Conservation (phyloP, 2,113 vertebrate species). For the Rhipidura dahli region DNA sequence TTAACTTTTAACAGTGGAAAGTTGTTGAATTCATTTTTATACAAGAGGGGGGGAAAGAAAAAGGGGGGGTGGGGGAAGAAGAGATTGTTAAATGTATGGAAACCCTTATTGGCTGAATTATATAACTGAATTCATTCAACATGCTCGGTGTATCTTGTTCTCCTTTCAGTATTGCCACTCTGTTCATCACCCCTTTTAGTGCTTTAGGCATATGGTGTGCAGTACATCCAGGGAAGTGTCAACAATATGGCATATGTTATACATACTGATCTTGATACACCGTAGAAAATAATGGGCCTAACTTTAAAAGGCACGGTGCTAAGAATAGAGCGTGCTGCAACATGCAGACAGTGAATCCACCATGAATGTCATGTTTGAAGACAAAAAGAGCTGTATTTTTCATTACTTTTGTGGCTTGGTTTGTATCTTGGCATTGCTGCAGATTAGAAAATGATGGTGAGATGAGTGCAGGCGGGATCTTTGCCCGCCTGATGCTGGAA, state of each 20-base stretch:
- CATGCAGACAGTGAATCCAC: slow-evolving; percentile 39
- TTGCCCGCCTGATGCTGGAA: fast-evolving
- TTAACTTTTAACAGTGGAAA: slow-evolving; percentile 29
- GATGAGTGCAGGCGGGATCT: background rate
- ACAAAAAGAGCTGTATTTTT: slow-evolving; percentile 59
- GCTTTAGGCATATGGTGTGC: slow-evolving; percentile 64
- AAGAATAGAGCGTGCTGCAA: slow-evolving; percentile 58
- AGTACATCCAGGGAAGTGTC: slow-evolving; percentile 68
- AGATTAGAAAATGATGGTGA: background rate
- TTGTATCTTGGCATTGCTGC: background rate
- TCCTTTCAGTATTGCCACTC: slow-evolving; percentile 66
- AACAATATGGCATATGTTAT: slow-evolving; percentile 70
- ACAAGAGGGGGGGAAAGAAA: background rate
- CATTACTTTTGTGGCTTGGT: slow-evolving; percentile 24
- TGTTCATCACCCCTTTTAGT: slow-evolving; percentile 69
- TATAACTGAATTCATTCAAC: slow-evolving; percentile 66
- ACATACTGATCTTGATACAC: slow-evolving; percentile 67
- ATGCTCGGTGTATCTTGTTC: slow-evolving; percentile 48
- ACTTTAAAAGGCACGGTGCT: slow-evolving; percentile 65
- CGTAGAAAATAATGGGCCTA: slow-evolving; percentile 66
- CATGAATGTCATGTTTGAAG: slow-evolving; percentile 62
- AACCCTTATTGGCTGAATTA: slow-evolving; percentile 61
- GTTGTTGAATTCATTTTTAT: slow-evolving; percentile 47
- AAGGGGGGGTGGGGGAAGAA: fast-evolving
- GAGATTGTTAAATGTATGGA: slow-evolving; percentile 59